Evolutionary conservation across 2,113 vertebrate genomes (phyloP).

Genomic region (Vidua chalybeata): DNA sequence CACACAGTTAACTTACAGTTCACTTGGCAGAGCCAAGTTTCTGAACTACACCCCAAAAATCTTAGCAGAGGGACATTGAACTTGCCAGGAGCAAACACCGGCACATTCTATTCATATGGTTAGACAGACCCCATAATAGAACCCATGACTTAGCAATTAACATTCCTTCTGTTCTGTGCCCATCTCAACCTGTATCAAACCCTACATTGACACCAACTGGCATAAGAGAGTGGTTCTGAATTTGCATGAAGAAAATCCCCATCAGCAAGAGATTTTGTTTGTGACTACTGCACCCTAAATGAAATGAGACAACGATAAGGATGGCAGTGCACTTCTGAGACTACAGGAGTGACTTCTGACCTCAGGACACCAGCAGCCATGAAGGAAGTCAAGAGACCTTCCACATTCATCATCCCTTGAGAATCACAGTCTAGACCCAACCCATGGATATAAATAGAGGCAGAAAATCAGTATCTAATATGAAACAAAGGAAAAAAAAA

Average conservation of each 20-base stretch:
- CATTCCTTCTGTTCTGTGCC: background rate
- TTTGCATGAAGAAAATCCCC: background rate
- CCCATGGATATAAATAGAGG: background rate
- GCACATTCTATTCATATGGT: background rate
- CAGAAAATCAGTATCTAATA: background rate
- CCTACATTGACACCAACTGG: background rate
- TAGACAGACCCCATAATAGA: background rate
- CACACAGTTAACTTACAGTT: background rate
- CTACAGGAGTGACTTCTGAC: background rate
- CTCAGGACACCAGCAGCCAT: background rate
- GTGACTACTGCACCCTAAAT: background rate
- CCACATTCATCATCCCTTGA: background rate
- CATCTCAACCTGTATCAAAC: background rate
- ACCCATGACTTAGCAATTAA: background rate
- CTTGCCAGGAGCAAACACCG: background rate
- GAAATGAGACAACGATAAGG: background rate
- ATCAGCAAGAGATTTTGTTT: background rate
- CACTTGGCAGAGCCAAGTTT: constrained; percentile 57
- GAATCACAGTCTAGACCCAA: background rate
- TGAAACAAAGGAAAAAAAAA: background rate
- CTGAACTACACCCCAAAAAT: constrained; percentile 12
- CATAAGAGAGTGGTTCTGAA: background rate
- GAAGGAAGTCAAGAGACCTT: background rate
- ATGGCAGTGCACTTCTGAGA: background rate
- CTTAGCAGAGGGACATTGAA: background rate